Evolutionary conservation across 2,113 vertebrate species (phyloP), one percentile per base, ranked within the genome.

Genomic region (Pitta sordida): DNA sequence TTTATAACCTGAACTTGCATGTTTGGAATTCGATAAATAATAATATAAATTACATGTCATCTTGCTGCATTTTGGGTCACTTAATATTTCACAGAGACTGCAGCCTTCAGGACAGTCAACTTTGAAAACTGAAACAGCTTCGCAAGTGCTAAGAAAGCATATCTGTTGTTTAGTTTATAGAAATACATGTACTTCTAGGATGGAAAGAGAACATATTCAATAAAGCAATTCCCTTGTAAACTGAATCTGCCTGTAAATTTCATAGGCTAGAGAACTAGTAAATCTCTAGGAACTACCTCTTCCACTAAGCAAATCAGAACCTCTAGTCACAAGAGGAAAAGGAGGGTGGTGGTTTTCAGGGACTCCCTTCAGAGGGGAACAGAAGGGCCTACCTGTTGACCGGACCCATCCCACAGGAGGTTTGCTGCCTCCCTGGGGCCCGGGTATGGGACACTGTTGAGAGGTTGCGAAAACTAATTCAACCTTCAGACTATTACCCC

Each of bases 11-110:
- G 5, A 86, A 94, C 70, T 94, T 65, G 34, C 29, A 58, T 62
- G 46, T n/a, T 63, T 91, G 75, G 58, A 68, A 79, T 90, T 65
- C 87, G 90, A 64, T 79, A 95, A 96, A 93, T 93, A 90, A 94
- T 75, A 68, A 91, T 46, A 91, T 3, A 85, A 83, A 87, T 85
- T 73, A 43, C 30, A 78, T 43, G 52, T 53, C 79, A 29, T 48
- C 75, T 68, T 80, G 52, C 15, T 63, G 49, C 39, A 56, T 79
- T 86, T 94, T 76, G 32, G 41, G 21, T 93, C 69, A 79, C 18
- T 71, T 73, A 87, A 62, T 34, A 69, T 26, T 56, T 29, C 36
- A 73, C 18, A n/a, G 68, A 78, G 58, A 52, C 70, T 62, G 44
- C 20, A 94, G 62, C 78, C 70, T 84, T 34, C 3, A 20, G 69